These are phyloP conservation scores for Gymnothorax javanicus DNA, from an alignment of 2,797 vertebrate species.

Conservation along the genomic window DNA sequence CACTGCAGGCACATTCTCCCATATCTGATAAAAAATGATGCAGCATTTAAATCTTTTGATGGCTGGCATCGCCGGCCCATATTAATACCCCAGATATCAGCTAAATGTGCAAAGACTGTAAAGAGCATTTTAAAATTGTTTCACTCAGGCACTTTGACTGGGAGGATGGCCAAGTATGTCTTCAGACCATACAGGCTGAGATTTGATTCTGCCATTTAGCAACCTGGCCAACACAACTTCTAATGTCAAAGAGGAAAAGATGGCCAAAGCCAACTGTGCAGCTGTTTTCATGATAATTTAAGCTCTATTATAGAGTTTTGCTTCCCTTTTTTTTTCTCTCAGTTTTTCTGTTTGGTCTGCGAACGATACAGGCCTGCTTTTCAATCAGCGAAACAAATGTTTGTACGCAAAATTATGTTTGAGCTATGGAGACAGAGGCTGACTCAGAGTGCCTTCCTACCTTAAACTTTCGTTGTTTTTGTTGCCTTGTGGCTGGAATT, in stretches of 20 bases:
- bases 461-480: no score
- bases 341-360: constrained; percentile 2
- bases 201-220: constrained; percentile 50
- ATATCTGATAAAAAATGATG: background rate
- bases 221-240: constrained; percentile 59
- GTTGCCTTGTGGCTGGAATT: no score
- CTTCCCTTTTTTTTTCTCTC: background rate
- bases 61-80: constrained; percentile 24
- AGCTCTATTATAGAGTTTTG: background rate
- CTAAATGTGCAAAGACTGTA: constrained; percentile 55
- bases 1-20: background rate
- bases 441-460: no score
- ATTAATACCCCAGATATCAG: constrained; percentile 55
- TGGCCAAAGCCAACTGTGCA: constrained; percentile 49
- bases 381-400: constrained; percentile 55
- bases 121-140: constrained; percentile 60
- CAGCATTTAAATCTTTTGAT: constrained; percentile 44
- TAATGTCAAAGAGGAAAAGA: constrained; percentile 60
- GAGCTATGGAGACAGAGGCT: constrained; percentile 48
- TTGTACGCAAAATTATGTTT: constrained; percentile 59
- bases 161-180: constrained; percentile 67
- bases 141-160: constrained; percentile 63
- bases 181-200: constrained; percentile 53
- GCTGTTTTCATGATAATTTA: constrained; percentile 28
- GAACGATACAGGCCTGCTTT: constrained; percentile 54